Conservation (phyloP, 1,140 invertebrate species). For the Mycetomoellerius zeteki region DNA sequence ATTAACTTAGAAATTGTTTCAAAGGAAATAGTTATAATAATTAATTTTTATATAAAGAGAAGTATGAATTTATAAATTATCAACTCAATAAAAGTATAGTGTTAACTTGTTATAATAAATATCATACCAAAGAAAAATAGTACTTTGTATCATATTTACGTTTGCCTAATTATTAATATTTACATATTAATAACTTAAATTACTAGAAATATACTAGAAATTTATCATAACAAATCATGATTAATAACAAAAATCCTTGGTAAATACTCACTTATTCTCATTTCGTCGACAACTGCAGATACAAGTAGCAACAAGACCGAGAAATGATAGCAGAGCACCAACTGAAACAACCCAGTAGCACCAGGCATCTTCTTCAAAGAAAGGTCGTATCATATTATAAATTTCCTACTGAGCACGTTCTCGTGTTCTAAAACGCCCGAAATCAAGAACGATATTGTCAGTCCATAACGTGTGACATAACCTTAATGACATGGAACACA, state of each 20-base stretch:
- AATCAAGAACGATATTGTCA: slow-evolving; percentile 21
- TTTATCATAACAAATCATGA: slow-evolving; percentile 7
- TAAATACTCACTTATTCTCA: slow-evolving; percentile 82
- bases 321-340: slow-evolving; percentile 82
- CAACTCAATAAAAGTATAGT: not conserved
- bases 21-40: not conserved
- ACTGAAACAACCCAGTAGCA: slow-evolving; percentile 83
- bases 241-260: not conserved
- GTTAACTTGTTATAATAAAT: not conserved
- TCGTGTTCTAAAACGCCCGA: not conserved
- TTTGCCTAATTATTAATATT: no score
- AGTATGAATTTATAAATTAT: slow-evolving; percentile 3
- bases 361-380: slow-evolving; percentile 80
- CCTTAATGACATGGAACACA: slow-evolving; percentile 25
- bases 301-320: slow-evolving; percentile 83
- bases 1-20: not conserved
- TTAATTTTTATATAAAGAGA: not conserved
- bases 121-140: no score
- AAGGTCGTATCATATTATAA: slow-evolving; percentile 77
- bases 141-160: no score
- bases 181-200: not conserved
- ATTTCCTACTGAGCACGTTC: not conserved
- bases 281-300: slow-evolving; percentile 85
- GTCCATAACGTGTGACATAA: slow-evolving; percentile 11
- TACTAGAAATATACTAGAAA: not conserved